Evolutionary conservation across 2,113 vertebrate species (phyloP), one percentile per base, ranked within the genome.

Genomic region (Anarhynchus alexandrinus): DNA sequence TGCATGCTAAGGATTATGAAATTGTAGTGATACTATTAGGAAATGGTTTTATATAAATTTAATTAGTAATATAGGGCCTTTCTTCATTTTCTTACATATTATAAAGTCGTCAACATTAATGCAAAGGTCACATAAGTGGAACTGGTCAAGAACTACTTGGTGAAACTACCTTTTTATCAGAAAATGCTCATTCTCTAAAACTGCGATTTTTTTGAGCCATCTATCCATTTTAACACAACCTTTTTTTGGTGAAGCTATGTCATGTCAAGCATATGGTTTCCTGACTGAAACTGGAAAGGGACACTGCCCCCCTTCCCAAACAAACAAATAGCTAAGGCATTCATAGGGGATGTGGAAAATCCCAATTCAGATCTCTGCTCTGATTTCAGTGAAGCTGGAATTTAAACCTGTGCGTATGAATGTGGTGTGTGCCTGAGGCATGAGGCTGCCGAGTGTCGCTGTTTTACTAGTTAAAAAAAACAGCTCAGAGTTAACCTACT

Each of bases 401-500:
- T 85, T 69, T 80, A 93, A 87, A 82, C 30, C 78, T 7, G 43
- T 55, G 54, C 66, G 76, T 74, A 57, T 51, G 29, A 47, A 38
- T 76, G 40, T 59, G 84, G 80, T 74, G 36, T 34, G 59, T 45
- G 91, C 82, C 87, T 82, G 66, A 94, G 85, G 82, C 78, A 34
- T 43, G 79, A 93, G 88, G 64, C 88, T 92, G 86, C 71, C 76
- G 79, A 78, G 58, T 73, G 71, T 77, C 26, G 9, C 67, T 88
- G 30, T 88, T 94, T 58, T 57, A 65, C 54, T 52, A 59, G 49
- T 73, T 64, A 38, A 30, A 36, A 89, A 80, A 58, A 74, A 1
- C 42, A 81, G n/a, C 59, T 81, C 66, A 32, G 76, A 92, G 45
- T 86, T 94, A 94, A 92, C 94, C 88, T 92, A 81, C 80, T 94